These are phyloP conservation scores for Pseudochromis fuscus DNA, from an alignment of 2,797 vertebrate genomes.

Conservation along the genomic window DNA sequence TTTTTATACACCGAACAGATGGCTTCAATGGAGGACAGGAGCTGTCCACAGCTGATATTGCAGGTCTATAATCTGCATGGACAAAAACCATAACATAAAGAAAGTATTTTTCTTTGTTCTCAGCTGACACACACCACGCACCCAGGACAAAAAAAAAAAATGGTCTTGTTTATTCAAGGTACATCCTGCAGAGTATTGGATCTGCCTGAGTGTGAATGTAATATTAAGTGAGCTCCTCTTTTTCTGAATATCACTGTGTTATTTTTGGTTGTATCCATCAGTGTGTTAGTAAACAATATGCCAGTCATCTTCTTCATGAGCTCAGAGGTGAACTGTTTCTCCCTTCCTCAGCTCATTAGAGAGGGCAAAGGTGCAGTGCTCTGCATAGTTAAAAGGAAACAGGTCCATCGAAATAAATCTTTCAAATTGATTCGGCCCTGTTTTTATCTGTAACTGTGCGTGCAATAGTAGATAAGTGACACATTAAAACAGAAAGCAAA, in stretches of 20 bases:
- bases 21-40: slow-evolving; percentile 43
- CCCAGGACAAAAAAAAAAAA: slow-evolving; percentile 4
- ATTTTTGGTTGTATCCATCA: slow-evolving; percentile 14
- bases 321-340: slow-evolving; percentile 27
- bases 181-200: slow-evolving; percentile 22
- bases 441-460: slow-evolving; percentile 58
- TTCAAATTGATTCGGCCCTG: slow-evolving; percentile 58
- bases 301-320: slow-evolving; percentile 25
- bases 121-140: slow-evolving; percentile 16
- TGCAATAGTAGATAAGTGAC: slow-evolving; percentile 60
- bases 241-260: slow-evolving; percentile 10
- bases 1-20: slow-evolving; percentile 66
- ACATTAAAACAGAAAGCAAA: slow-evolving; percentile 53
- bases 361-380: neutral
- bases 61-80: slow-evolving; percentile 27
- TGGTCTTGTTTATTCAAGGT: slow-evolving; percentile 3
- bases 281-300: slow-evolving; percentile 27
- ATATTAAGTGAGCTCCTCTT: slow-evolving; percentile 17
- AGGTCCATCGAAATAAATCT: slow-evolving; percentile 57
- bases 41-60: slow-evolving; percentile 31
- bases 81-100: slow-evolving; percentile 2
- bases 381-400: slow-evolving; percentile 53
- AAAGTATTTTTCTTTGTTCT: slow-evolving; percentile 22
- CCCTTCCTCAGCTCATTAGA: slow-evolving; percentile 40
- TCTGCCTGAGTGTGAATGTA: slow-evolving; percentile 2